Evolutionary conservation across 2,888 invertebrate species (phyloP).

Genomic region (Rhamphomyia laevipes): DNA sequence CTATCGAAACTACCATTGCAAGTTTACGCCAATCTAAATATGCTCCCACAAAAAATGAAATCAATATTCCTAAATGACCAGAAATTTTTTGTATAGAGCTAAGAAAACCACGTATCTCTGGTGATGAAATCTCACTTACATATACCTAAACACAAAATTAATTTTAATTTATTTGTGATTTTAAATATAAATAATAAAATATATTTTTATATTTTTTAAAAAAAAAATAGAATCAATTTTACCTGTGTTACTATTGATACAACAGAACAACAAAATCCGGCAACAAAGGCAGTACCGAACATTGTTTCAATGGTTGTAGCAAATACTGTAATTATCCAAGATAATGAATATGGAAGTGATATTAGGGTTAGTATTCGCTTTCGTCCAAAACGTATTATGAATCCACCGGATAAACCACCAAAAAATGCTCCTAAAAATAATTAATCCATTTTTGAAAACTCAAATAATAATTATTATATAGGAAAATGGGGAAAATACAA

Average conservation of each 20-base stretch:
- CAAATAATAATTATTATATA: too few species aligned
- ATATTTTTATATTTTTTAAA: too few species aligned
- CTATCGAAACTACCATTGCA: slow-evolving; percentile 66
- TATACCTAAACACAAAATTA: slow-evolving; percentile 51
- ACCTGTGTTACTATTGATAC: slow-evolving; percentile 66
- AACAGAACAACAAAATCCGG: slow-evolving; percentile 70
- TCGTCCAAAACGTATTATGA: slow-evolving; percentile 59
- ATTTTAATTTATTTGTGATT: background rate
- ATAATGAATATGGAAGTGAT: slow-evolving; percentile 62
- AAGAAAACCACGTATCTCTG: slow-evolving; percentile 73
- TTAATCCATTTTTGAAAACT: too few species aligned
- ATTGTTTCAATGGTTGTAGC: slow-evolving; percentile 68
- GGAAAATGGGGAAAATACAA: too few species aligned
- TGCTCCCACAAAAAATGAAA: slow-evolving; percentile 73
- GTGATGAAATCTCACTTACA: slow-evolving; percentile 82
- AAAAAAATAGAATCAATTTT: slow-evolving; percentile 2
- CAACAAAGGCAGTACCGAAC: slow-evolving; percentile 73
- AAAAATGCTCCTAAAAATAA: slow-evolving; percentile 49
- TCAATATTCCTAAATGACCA: slow-evolving; percentile 72
- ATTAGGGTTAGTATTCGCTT: slow-evolving; percentile 56
- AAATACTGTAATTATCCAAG: slow-evolving; percentile 72
- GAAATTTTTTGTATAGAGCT: slow-evolving; percentile 78
- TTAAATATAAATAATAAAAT: too few species aligned
- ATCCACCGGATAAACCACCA: slow-evolving; percentile 62
- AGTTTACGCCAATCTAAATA: slow-evolving; percentile 76